Evolutionary conservation across 2,888 invertebrate genomes (phyloP).

Genomic region (Pogonocherus hispidulus): DNA sequence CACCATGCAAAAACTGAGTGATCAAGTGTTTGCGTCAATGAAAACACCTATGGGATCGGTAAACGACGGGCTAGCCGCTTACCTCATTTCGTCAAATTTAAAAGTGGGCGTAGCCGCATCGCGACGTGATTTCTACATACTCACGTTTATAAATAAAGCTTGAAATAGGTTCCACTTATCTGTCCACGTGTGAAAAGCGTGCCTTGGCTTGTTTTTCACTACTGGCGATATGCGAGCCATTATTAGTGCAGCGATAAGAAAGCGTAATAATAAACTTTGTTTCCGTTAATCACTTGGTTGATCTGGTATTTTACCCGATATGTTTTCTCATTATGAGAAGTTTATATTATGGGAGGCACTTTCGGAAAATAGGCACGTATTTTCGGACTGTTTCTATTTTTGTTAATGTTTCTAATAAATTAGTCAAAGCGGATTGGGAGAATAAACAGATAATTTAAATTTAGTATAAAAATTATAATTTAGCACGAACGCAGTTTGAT

Average conservation of each 20-base stretch:
- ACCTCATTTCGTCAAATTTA: not conserved
- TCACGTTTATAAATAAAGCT: constrained; percentile 25
- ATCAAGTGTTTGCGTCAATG: not conserved
- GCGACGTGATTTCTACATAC: not conserved
- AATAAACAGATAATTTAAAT: no score
- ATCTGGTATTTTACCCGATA: not conserved
- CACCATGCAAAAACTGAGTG: no score
- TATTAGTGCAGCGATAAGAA: not conserved
- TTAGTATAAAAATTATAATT: no score
- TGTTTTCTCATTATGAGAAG: not conserved
- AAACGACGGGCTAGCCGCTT: no score
- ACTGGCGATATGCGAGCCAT: constrained; percentile 1
- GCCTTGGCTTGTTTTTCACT: constrained; percentile 18
- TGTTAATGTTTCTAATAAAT: no score
- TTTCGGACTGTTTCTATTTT: no score
- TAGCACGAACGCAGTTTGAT: no score
- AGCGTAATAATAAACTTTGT: not conserved
- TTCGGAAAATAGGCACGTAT: no score
- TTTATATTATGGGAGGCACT: not conserved
- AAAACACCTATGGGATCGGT: not conserved
- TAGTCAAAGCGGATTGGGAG: no score
- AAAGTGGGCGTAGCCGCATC: not conserved
- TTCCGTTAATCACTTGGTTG: not conserved
- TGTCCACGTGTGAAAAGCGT: constrained; percentile 15
- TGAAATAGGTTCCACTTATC: constrained; percentile 17